Conservation (phyloP, 2,888 invertebrate genomes). For the Allophyes oxyacanthae region DNA sequence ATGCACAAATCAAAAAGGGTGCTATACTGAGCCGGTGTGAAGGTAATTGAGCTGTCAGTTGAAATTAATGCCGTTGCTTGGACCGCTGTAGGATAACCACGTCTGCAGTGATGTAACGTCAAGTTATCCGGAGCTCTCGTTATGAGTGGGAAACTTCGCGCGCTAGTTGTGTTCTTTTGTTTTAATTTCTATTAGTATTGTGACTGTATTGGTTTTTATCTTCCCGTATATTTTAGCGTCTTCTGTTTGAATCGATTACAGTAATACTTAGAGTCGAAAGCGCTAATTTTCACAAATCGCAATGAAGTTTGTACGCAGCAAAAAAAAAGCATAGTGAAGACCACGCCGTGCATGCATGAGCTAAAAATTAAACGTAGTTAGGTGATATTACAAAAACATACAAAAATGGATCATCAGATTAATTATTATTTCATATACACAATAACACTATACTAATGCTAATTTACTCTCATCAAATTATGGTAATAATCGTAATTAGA, state of each 20-base stretch:
- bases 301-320: no score
- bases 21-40: slow-evolving; percentile 43
- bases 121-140: slow-evolving; percentile 66
- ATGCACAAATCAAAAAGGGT: slow-evolving; percentile 66
- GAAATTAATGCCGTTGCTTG: slow-evolving; percentile 78
- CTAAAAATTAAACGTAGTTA: no score
- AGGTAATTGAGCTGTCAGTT: slow-evolving; percentile 84
- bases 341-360: no score
- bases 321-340: no score
- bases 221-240: no score
- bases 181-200: neutral
- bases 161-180: slow-evolving; percentile 18
- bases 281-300: no score
- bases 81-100: slow-evolving; percentile 49
- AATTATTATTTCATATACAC: no score
- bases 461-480: slow-evolving; percentile 5
- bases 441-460: no score
- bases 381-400: no score
- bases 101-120: slow-evolving; percentile 56
- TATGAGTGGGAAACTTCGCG: slow-evolving; percentile 50
- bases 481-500: slow-evolving; percentile 1
- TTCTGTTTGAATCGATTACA: neutral
- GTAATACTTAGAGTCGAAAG: no score
- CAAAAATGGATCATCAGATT: no score
- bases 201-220: neutral